A percentile compares a stretch with the other conserved stretches of the same genome.
Evolutionary conservation across 2,888 invertebrate species (phyloP).

Genomic region (Zygothrica quintamaculata): DNA sequence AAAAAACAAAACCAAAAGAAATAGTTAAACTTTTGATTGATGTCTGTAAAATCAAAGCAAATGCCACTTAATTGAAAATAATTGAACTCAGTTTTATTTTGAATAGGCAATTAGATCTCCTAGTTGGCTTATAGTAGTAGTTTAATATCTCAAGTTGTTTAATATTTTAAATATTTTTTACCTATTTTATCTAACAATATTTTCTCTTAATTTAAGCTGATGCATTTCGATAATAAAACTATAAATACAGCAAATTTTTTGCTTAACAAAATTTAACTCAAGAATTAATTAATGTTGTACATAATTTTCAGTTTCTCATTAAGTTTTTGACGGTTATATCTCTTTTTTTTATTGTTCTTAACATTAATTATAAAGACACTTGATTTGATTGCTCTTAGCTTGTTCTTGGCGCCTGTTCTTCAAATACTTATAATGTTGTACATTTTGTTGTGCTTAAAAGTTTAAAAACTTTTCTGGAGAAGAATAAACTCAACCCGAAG

Average conservation of each 20-base stretch:
- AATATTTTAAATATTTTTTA: too few species aligned
- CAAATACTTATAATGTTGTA: conserved; percentile 24
- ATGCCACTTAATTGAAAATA: conserved; percentile 26
- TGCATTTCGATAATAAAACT: too few species aligned
- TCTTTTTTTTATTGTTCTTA: not conserved
- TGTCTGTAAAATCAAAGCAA: conserved; percentile 26
- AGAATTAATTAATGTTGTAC: not conserved
- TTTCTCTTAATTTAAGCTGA: not conserved
- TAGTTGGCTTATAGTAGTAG: too few species aligned
- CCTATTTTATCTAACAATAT: not conserved
- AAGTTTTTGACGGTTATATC: not conserved
- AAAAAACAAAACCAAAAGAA: too few species aligned
- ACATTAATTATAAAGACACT: conserved; percentile 16
- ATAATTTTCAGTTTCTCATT: not conserved
- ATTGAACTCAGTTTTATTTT: not conserved
- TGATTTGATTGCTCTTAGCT: conserved; percentile 17
- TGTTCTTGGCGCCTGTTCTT: too few species aligned
- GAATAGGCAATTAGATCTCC: not conserved
- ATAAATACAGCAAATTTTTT: too few species aligned
- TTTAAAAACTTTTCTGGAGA: conserved; percentile 40
- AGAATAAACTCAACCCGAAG: too few species aligned
- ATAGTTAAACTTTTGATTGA: conserved; percentile 46
- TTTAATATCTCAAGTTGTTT: too few species aligned
- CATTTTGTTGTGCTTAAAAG: conserved; percentile 23
- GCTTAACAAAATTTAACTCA: too few species aligned